Base-by-base conservation (phyloP, 1,140 invertebrate genomes). In the Dufourea novaeangliae region DNA sequence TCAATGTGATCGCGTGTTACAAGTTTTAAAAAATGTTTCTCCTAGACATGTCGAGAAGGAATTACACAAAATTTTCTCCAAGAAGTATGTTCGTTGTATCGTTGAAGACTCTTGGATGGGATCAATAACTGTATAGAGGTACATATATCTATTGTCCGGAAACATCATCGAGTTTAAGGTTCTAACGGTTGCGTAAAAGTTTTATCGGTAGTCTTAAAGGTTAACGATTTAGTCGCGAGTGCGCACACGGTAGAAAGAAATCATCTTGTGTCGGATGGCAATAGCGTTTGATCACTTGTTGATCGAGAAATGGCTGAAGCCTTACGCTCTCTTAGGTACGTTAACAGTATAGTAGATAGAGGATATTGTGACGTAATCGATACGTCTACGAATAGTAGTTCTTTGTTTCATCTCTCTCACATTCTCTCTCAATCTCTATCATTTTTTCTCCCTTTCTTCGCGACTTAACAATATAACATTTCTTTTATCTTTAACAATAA, bases 401-500 rank as follows among this genome's bases (percentile, higher is more conserved):
- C 20, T 29, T 32, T 56, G 32, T 34, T 22, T 56, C 32, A 72
- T 25, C 22, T 75, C 37, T 10, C 54, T 46, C 46, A 73, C 32
- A 11, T 5, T 41, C 34, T 63, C 41, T 74, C 50, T 34, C 62
- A 2, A 5, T 39, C 59, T 39, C 29, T 25, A 57, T 29, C 82
- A 73, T 29, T 32, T 54, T 27, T 37, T 72, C 39, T 17, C 12
- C 10, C 29, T 17, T 62, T 44, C 52, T 61, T 63, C 56, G 74
- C 37, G 70, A 81, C 83, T 87, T 86, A 88, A 90, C 81, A 90
- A 88, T 86, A 69, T 84, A 89, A 86, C 86, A 79, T 66, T 87
- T 87, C 74, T 59, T 79, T 89, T 87, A 88, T 80, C 86, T 86
- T 86, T 86, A 90, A 89, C 88, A 90, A 88, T 88, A 90, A 89